Conservation (phyloP, 2,888 invertebrate species). For the Gasteruption jaculator region DNA sequence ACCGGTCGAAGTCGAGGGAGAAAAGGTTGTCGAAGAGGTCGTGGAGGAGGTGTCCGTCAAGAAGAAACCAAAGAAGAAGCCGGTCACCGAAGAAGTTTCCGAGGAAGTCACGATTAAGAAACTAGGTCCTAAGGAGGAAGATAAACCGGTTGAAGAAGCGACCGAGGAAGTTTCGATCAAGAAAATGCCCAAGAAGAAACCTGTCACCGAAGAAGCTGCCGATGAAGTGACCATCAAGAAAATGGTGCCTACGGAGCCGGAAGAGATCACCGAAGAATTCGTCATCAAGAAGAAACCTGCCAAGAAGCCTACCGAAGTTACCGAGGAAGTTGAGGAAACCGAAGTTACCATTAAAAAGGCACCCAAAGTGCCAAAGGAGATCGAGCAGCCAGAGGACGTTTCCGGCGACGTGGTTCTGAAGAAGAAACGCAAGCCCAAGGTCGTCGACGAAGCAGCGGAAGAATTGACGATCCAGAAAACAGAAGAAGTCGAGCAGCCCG, state of each 20-base stretch:
- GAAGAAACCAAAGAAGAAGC: conserved; percentile 33
- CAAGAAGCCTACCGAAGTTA: conserved; percentile 23
- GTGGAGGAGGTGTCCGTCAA: conserved; percentile 28
- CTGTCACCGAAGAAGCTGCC: conserved; percentile 28
- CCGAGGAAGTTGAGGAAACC: conserved; percentile 28
- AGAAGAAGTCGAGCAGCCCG: conserved; percentile 31
- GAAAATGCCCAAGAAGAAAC: conserved; percentile 34
- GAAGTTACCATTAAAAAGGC: conserved; percentile 34
- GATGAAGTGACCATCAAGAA: conserved; percentile 37
- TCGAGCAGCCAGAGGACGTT: conserved; percentile 40
- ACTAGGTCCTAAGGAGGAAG: conserved; percentile 35
- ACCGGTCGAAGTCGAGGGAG: conserved; percentile 25
- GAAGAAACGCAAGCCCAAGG: conserved; percentile 39
- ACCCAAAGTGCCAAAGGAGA: conserved; percentile 31
- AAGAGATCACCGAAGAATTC: conserved; percentile 26
- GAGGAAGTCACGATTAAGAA: conserved; percentile 31
- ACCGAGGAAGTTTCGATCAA: conserved; percentile 32
- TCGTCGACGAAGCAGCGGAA: conserved; percentile 36
- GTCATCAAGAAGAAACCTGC: conserved; percentile 28
- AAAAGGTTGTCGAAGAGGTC: conserved; percentile 30
- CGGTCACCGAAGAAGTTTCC: conserved; percentile 29
- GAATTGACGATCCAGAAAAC: conserved; percentile 35
- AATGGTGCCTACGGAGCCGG: conserved; percentile 30
- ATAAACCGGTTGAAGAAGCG: conserved; percentile 30
- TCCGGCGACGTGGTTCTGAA: conserved; percentile 28